Evolutionary conservation across 2,888 invertebrate genomes (phyloP), one percentile per base, ranked within the genome.

Genomic region (Acanthosoma haemorrhoidale): DNA sequence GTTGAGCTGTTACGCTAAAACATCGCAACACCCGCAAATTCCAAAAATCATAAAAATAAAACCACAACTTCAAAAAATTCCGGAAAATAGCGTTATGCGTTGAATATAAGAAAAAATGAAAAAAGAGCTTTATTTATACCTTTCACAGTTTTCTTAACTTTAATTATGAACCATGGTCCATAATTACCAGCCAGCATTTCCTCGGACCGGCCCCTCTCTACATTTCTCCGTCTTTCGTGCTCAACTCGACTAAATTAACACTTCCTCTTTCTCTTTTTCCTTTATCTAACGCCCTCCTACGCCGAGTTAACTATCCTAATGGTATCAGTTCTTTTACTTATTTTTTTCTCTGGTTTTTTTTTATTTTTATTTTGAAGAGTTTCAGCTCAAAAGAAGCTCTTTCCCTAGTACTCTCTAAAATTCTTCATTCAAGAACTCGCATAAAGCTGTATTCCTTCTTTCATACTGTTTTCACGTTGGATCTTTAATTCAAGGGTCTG

Each of bases 71-170:
- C n/a, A n/a, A n/a, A n/a, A n/a, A n/a, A n/a, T n/a, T n/a, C n/a
- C n/a, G n/a, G n/a, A n/a, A n/a, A n/a, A n/a, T n/a, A n/a, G n/a
- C n/a, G n/a, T n/a, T n/a, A n/a, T n/a, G n/a, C n/a, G n/a, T n/a
- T n/a, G n/a, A n/a, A n/a, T n/a, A n/a, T n/a, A 41, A 41, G 18
- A 43, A 43, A 25, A 51, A 51, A 51, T 25, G 51, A 13, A 29
- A 51, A 51, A 51, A n/a, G 25, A 51, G 21, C 25, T n/a, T 51
- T 25, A 51, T 51, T 51, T 25, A 51, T 51, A 51, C 25, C 51
- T 51, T 51, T 51, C 25, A 51, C 51, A 51, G 51, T 51, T 51
- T 51, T 51, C 51, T 51, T 51, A 51, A 51, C 51, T 51, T 51
- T 51, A 51, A 51, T 51, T 51, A 51, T 51, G 51, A 51, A 25